Base-by-base conservation (phyloP, 2,113 vertebrate genomes). In the Pterocles gutturalis region DNA sequence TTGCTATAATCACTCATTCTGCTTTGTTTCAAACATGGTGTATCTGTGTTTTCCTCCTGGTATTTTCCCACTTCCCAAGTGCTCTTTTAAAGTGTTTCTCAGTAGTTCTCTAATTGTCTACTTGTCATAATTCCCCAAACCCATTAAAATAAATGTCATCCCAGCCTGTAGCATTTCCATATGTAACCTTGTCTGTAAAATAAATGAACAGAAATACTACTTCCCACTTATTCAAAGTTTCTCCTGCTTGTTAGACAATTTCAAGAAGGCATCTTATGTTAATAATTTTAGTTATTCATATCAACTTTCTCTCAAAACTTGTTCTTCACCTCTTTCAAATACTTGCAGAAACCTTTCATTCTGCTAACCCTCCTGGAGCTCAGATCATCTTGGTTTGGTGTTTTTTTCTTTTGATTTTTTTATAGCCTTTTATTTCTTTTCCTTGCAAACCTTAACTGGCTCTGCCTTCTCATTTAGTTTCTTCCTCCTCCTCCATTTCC, bases 391-490 rank as follows among this genome's bases (percentile, higher is more conserved):
- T 83, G 29, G 3, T 77, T 73, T 83, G 29, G 3, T 77, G 69
- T 20, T 22, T 86, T 66, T 83, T 48, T 8, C 19, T 83, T 94
- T 58, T 87, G 43, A 66, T 69, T 90, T 94, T 64, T 83, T 90
- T 87, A 43, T 62, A 67, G 60, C 7, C 3, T 83, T 76, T 81
- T 57, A 8, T 57, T n/a, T 33, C 36, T 53, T 69, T 11, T 8
- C 5, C 38, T 91, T 89, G 76, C 34, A 92, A 90, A 82, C 31
- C 41, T 91, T 95, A 94, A 94, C 94, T 92, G 66, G 69, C 67
- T 91, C 96, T 91, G 93, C 94, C 95, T 92, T 84, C 83, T 96
- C 73, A 51, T 93, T 96, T 96, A 95, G 45, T 96, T 94, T 94
- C 65, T 97, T 97, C 72, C 94, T 97, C 95, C 96, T 93, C 73